Evolutionary conservation across 2,888 invertebrate species (phyloP).

Genomic region (Gnatocerus cornutus): DNA sequence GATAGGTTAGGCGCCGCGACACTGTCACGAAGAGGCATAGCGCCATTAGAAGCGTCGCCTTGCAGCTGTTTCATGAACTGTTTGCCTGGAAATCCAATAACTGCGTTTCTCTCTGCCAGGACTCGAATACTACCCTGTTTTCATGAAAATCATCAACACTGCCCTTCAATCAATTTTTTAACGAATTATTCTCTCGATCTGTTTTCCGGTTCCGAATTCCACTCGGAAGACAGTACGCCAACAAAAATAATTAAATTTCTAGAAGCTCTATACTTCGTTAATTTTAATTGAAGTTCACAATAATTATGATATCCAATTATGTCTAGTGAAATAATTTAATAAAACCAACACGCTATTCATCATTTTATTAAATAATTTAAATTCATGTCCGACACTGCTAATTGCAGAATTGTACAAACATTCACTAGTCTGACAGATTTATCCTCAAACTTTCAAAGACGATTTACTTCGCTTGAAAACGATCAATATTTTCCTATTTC

Average conservation of each 20-base stretch:
- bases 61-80: conserved; percentile 69
- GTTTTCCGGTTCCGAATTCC: conserved; percentile 8
- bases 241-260: conserved; percentile 48
- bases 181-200: neutral
- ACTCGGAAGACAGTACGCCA: conserved; percentile 12
- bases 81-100: conserved; percentile 69
- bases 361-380: conserved; percentile 42
- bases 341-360: conserved; percentile 36
- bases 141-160: too few species aligned
- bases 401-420: conserved; percentile 10
- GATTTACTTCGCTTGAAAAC: too few species aligned
- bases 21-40: conserved; percentile 58
- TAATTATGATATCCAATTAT: conserved; percentile 56
- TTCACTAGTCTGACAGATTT: neutral
- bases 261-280: conserved; percentile 46
- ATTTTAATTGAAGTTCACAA: conserved; percentile 54
- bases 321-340: conserved; percentile 55
- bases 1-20: conserved; percentile 67
- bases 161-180: too few species aligned
- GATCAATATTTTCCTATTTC: too few species aligned
- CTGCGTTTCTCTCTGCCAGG: conserved; percentile 57
- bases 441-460: neutral
- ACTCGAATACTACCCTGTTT: too few species aligned
- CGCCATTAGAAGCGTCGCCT: conserved; percentile 65
- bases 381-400: conserved; percentile 29